Evolutionary conservation across 2,113 vertebrate species (phyloP), one percentile per base, ranked within the genome.

Genomic region (Tragelaphus scriptus): DNA sequence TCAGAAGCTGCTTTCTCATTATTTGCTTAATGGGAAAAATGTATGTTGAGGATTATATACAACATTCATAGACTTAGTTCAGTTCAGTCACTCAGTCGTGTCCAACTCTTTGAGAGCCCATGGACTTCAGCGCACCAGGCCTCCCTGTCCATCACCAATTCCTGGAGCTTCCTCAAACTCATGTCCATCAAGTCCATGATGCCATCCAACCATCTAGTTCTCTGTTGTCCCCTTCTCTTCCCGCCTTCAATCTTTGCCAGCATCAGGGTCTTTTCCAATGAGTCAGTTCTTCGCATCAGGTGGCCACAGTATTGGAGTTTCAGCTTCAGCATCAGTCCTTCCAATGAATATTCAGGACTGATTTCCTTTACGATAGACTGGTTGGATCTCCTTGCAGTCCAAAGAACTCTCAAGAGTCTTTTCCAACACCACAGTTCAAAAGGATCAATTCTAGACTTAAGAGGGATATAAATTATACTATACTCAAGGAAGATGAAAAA

Each of bases 31-130:
- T 68, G n/a, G 71, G 14, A 71, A 68, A 53, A 28, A 92, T 55
- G 6, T 9, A 63, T 0, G 8, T 17, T 7, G 15, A 36, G 8
- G 12, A 4, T 19, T 56, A 8, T 17, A 51, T 28, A 47, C 4
- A 88, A 88, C 81, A 75, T 40, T n/a, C 3, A 51, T 9, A 59
- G 2, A 55, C 5, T 28, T 77, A 58, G 56, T 40, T 40, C 19
- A 77, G 63, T 40, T 71, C 19, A 40, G n/a, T 23, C n/a, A 2
- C n/a, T 40, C n/a, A 71, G 68, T 40, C 5, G 0, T 40, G 17
- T 23, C n/a, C 0, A 1, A 23, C 19, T 23, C 19, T 71, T 71
- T 71, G n/a, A 0, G 0, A 6, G 5, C 19, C 19, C 19, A 23
- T 40, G 68, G n/a, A 71, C 68, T 71, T 4, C n/a, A 71, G 68